Percentiles rank a stretch among this genome's conserved stretches.
phyloP scores from a whole-genome alignment of 2,888 invertebrate species.

The Calameuta pallipes region DNA sequence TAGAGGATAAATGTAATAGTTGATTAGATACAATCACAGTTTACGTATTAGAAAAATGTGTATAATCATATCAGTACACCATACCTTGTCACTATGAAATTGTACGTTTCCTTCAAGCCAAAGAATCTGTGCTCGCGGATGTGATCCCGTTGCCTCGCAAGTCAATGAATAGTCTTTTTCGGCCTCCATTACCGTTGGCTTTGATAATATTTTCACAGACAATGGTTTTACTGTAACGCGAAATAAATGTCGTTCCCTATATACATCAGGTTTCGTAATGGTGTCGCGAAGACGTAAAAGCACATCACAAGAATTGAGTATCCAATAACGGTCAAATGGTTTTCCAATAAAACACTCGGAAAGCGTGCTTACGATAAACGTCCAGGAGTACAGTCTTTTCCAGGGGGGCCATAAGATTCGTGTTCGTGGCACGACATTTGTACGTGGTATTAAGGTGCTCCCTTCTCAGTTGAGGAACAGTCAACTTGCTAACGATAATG shows the following conservation, averaged over 20 bases:
- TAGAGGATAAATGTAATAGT: constrained; percentile 51
- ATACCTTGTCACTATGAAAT: constrained; percentile 81
- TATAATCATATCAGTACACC: not conserved
- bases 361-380: constrained; percentile 79
- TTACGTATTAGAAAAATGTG: not conserved
- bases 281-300: not conserved
- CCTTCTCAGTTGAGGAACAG: constrained; percentile 78
- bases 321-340: not conserved
- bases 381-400: constrained; percentile 86
- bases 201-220: constrained; percentile 80
- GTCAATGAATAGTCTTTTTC: constrained; percentile 82
- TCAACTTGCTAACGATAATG: constrained; percentile 83
- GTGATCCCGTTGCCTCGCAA: constrained; percentile 86
- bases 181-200: constrained; percentile 82
- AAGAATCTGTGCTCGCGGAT: constrained; percentile 85
- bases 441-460: constrained; percentile 86
- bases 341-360: not conserved
- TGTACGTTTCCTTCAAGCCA: constrained; percentile 87
- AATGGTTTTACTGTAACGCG: constrained; percentile 80
- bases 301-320: not conserved
- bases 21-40: not conserved
- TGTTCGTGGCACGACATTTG: constrained; percentile 89
- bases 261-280: not conserved
- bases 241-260: constrained; percentile 14
- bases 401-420: constrained; percentile 85